Base-by-base conservation (phyloP, 2,113 vertebrate species). In the Podarcis cretensis region DNA sequence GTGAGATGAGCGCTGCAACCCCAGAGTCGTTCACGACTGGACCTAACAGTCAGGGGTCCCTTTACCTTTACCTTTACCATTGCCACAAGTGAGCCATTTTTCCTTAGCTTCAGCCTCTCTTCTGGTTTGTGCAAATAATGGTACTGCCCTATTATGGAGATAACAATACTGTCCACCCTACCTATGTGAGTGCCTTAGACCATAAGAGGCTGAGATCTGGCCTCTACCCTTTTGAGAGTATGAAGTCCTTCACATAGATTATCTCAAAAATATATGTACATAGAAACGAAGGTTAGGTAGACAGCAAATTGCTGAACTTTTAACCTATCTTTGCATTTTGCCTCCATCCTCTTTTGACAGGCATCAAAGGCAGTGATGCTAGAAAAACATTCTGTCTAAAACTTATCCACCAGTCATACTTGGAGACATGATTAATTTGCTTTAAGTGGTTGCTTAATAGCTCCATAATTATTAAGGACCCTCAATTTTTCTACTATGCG, bases 371-470 rank as follows among this genome's bases (percentile, higher is more conserved):
- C 90, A 13, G 0, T 6, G 25, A 18, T 32, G 32, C 66, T 86
- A 89, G n/a, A 43, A 68, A 86, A 59, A 27, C 87, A 54, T 85
- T 86, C 78, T 92, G 0, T 66, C 68, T 89, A 63, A 75, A 91
- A 65, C 1, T 54, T 2, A n/a, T 90, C 32, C 32, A 89, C 75
- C 83, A 92, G 73, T 20, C 81, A 27, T 9, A 87, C 32, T 4
- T 40, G 57, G 10, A 83, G 12, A 4, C 81, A 83, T 12, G 87
- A 91, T 90, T 90, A 93, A 89, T 92, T 94, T 92, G 68, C 73
- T 73, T 2, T 30, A 79, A 87, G 18, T 59, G 74, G 1, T 89
- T 16, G 6, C 75, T 85, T 78, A 6, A 0, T 79, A 85, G n/a
- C 27, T 88, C 59, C 76, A 74, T 89, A 89, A 87, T 92, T 86